Conservation (phyloP, 1,140 invertebrate genomes). For the Hypsibius dujardini region DNA sequence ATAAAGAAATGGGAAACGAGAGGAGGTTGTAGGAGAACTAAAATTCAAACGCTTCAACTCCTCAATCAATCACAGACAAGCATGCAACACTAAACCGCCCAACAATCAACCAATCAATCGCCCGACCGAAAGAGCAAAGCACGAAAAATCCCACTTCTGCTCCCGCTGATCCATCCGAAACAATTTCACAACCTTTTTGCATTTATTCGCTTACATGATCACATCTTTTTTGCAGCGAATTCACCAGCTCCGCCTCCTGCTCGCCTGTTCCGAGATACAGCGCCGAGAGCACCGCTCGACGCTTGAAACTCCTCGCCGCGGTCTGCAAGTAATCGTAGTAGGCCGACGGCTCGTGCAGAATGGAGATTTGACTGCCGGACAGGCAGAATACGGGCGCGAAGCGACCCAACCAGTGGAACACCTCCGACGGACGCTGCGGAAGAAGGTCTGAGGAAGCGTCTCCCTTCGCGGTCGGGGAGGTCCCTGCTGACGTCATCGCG, state of each 20-base stretch:
- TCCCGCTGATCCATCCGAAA: too few relatives aligned
- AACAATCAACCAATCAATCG: too few relatives aligned
- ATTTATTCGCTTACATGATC: too few relatives aligned
- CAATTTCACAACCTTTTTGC: too few relatives aligned
- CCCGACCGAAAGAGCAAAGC: too few relatives aligned
- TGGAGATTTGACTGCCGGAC: constrained; percentile 29
- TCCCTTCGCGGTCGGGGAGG: background rate
- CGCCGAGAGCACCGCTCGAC: constrained; percentile 69
- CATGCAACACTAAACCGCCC: too few relatives aligned
- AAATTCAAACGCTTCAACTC: too few relatives aligned
- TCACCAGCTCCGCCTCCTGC: constrained; percentile 59
- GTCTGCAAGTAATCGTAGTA: constrained; percentile 31
- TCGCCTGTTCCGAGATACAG: constrained; percentile 78
- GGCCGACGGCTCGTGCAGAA: constrained; percentile 30
- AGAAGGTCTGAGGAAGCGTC: constrained; percentile 3
- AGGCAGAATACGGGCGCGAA: constrained; percentile 31
- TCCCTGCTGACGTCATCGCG: background rate
- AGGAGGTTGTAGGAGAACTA: too few relatives aligned
- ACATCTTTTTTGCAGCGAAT: constrained; percentile 23
- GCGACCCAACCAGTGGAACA: constrained; percentile 28
- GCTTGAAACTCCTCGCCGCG: constrained; percentile 17
- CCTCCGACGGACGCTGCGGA: background rate
- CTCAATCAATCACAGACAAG: too few relatives aligned
- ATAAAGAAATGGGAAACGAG: too few relatives aligned
- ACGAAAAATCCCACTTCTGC: too few relatives aligned